phyloP scores from a whole-genome alignment of 2,113 vertebrate species.

The Apus apus region DNA sequence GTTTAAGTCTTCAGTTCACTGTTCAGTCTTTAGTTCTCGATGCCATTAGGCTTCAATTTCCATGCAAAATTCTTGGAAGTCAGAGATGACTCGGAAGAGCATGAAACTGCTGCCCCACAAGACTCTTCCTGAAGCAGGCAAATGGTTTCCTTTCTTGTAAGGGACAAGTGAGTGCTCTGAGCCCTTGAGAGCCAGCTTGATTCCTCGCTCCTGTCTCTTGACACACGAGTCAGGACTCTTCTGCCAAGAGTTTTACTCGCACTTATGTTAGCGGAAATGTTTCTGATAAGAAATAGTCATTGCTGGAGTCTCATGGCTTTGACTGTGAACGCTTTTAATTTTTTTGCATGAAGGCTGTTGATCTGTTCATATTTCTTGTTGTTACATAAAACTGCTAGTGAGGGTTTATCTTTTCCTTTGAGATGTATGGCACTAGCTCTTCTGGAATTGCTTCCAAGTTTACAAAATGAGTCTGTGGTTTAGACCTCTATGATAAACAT shows the following conservation, averaged over 20 bases:
- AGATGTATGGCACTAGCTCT: slow-evolving; percentile 53
- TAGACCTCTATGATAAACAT: slow-evolving; percentile 69
- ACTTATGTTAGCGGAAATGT: slow-evolving; percentile 36
- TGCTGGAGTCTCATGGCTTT: slow-evolving; percentile 13
- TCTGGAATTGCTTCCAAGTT: slow-evolving; percentile 69
- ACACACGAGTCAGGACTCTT: neutral
- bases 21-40: neutral
- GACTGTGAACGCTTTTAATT: slow-evolving; percentile 26
- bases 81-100: neutral
- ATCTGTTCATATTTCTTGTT: slow-evolving; percentile 29
- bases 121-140: neutral
- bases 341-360: neutral
- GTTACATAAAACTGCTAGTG: slow-evolving; percentile 53
- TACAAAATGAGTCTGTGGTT: slow-evolving; percentile 64
- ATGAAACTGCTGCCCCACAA: neutral
- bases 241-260: slow-evolving; percentile 53
- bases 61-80: neutral
- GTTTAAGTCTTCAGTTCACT: neutral
- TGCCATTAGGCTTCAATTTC: neutral
- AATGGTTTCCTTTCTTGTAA: neutral
- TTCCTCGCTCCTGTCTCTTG: neutral
- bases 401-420: slow-evolving; percentile 71
- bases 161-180: neutral
- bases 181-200: neutral
- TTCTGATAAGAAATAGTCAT: slow-evolving; percentile 44